These are phyloP conservation scores for Carollia perspicillata DNA, from an alignment of 2,113 vertebrate species.

Conservation along the genomic window DNA sequence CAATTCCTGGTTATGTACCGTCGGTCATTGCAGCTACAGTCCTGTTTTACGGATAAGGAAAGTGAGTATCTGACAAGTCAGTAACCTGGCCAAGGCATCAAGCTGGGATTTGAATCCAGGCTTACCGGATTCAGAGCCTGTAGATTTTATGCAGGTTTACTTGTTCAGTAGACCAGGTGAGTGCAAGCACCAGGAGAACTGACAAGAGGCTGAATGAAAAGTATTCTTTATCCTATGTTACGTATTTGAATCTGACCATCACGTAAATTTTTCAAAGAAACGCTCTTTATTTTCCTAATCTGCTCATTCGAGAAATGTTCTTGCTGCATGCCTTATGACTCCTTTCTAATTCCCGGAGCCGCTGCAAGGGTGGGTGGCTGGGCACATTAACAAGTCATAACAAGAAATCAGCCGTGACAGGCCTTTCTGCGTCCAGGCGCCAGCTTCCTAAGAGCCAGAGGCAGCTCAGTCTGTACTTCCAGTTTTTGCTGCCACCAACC, in stretches of 20 bases:
- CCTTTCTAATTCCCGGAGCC: background rate
- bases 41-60: background rate
- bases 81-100: background rate
- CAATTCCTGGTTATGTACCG: background rate
- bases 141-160: background rate
- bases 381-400: background rate
- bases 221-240: background rate
- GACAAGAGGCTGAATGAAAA: background rate
- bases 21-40: background rate
- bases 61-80: background rate
- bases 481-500: background rate
- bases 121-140: background rate
- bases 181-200: background rate
- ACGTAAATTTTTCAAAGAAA: slow-evolving; percentile 30
- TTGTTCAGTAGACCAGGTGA: background rate
- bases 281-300: background rate
- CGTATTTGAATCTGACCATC: background rate
- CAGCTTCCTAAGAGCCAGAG: background rate
- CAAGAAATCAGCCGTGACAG: background rate
- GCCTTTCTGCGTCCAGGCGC: background rate
- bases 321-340: background rate
- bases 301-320: background rate
- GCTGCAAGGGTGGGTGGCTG: background rate
- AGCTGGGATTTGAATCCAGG: background rate
- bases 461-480: background rate